These are phyloP conservation scores for Conops quadrifasciatus DNA, from an alignment of 2,888 invertebrate genomes.

Conservation along the genomic window DNA sequence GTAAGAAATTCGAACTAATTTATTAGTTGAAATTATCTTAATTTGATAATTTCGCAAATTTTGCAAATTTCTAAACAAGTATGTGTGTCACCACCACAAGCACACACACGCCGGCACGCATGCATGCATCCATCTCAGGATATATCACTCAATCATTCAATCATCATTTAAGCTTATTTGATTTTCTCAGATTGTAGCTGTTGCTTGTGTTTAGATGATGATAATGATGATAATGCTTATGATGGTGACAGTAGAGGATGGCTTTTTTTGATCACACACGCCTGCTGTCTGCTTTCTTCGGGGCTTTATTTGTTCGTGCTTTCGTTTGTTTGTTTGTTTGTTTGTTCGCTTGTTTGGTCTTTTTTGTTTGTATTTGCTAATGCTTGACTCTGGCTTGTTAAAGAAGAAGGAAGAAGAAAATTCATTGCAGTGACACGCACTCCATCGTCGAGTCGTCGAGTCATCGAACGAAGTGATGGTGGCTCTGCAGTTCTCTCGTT, in stretches of 20 bases:
- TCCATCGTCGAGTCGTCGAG: slow-evolving; percentile 46
- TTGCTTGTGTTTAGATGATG: too few species aligned
- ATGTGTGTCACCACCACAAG: slow-evolving; percentile 47
- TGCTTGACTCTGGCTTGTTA: slow-evolving; percentile 34
- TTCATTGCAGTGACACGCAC: slow-evolving; percentile 49
- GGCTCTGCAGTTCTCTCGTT: not conserved
- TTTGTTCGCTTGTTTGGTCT: not conserved
- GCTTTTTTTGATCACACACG: too few species aligned
- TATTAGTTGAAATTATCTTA: not conserved
- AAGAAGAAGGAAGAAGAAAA: not conserved
- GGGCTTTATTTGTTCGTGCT: not conserved
- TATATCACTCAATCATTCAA: too few species aligned
- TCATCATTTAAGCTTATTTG: too few species aligned
- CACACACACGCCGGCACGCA: slow-evolving; percentile 7
- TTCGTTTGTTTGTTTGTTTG: not conserved
- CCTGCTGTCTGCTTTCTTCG: too few species aligned
- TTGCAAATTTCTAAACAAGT: slow-evolving; percentile 47
- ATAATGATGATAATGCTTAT: too few species aligned
- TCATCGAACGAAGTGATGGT: not conserved
- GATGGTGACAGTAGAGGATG: too few species aligned
- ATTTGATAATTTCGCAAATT: slow-evolving; percentile 20
- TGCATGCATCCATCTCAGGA: too few species aligned
- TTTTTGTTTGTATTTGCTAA: slow-evolving; percentile 35
- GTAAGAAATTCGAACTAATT: too few species aligned
- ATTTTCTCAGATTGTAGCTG: too few species aligned